Conservation (phyloP, 2,113 vertebrate genomes). For the Polypterus bichir region DNA sequence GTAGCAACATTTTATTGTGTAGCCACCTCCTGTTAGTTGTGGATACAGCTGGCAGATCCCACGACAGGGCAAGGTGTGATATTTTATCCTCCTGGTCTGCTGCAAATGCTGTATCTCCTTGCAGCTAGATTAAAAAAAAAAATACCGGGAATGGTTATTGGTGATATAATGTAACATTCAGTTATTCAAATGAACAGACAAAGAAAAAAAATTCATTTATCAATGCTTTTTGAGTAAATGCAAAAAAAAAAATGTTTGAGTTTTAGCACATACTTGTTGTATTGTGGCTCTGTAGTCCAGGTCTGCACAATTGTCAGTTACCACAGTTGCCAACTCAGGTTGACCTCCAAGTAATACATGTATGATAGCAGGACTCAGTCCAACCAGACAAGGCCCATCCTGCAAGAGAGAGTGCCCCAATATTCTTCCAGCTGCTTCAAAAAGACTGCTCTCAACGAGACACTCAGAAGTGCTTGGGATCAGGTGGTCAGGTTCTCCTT, state of each 20-base stretch:
- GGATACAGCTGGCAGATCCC: constrained; percentile 6
- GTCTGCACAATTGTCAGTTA: constrained; percentile 7
- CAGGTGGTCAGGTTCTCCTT: too few species aligned
- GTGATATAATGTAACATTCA: too few species aligned
- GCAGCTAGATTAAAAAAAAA: too few species aligned
- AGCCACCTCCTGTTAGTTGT: constrained; percentile 7
- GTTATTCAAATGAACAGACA: too few species aligned
- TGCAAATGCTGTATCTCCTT: background rate
- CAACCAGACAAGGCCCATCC: background rate
- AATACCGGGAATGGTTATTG: too few species aligned
- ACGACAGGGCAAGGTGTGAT: constrained; percentile 10
- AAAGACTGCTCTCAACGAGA: too few species aligned
- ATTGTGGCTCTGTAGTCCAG: constrained; percentile 10
- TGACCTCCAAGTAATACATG: background rate
- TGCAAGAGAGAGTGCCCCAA: too few species aligned
- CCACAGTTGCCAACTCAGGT: constrained; percentile 9
- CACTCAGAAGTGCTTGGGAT: too few species aligned
- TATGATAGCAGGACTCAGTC: constrained; percentile 8
- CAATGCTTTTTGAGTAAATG: too few species aligned
- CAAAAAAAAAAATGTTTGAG: background rate
- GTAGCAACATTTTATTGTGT: constrained; percentile 10
- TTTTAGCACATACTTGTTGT: constrained; percentile 8
- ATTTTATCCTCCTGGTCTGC: constrained; percentile 9
- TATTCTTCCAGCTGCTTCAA: too few species aligned
- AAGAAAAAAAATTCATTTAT: background rate